Percentiles rank a stretch among this genome's conserved stretches.
phyloP scores from a whole-genome alignment of 2,888 invertebrate genomes.

The Epistrophe eligans region DNA sequence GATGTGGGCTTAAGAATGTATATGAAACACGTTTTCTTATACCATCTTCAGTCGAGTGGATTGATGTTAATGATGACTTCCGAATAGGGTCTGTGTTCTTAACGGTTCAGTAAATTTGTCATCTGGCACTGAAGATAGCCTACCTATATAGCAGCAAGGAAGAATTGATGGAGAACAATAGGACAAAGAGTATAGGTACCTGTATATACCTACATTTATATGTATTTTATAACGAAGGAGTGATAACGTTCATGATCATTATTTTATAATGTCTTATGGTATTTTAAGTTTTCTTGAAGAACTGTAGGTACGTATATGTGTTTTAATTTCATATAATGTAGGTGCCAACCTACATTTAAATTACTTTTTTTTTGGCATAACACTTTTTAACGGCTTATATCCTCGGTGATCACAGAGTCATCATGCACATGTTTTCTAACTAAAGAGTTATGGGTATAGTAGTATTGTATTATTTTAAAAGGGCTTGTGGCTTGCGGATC shows the following conservation, averaged over 20 bases:
- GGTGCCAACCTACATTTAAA: neutral
- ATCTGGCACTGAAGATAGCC: conserved; percentile 51
- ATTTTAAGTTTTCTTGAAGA: conserved; percentile 63
- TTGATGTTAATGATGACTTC: conserved; percentile 76
- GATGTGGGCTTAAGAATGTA: conserved; percentile 66
- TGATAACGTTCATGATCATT: conserved; percentile 51
- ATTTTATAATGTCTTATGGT: conserved; percentile 50
- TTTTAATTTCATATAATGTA: neutral
- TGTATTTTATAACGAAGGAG: conserved; percentile 37
- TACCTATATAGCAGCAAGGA: neutral
- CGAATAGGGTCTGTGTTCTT: conserved; percentile 73
- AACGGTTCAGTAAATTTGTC: conserved; percentile 75
- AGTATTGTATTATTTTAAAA: no score
- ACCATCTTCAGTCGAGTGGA: conserved; percentile 68
- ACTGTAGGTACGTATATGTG: neutral
- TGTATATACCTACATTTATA: no score
- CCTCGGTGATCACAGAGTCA: neutral
- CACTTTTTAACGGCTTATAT: neutral
- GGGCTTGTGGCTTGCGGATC: no score
- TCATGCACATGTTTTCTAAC: no score
- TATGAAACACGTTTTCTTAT: conserved; percentile 68
- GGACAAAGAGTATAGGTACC: conserved; percentile 13
- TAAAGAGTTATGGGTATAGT: no score
- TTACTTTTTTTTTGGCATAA: neutral
- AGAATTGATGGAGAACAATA: conserved; percentile 53